phyloP scores from a whole-genome alignment of 2,797 vertebrate genomes.

The Falco rusticolus region DNA sequence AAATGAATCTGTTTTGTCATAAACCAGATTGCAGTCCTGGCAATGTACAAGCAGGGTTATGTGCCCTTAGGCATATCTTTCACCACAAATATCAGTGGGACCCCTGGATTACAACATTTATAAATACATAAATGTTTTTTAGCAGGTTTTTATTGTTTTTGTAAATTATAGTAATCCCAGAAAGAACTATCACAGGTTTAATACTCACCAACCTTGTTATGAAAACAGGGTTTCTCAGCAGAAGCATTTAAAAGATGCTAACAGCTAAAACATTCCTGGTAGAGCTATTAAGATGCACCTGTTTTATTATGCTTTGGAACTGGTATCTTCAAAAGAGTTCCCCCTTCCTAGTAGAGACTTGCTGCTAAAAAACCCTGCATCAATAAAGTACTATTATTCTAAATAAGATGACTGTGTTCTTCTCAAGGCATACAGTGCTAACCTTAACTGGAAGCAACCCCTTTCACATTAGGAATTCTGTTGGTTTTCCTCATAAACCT shows the following conservation, averaged over 20 bases:
- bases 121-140: conserved; percentile 94
- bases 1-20: conserved; percentile 95
- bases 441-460: neutral
- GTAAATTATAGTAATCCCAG: conserved; percentile 79
- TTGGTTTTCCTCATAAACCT: conserved; percentile 12
- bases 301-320: conserved; percentile 77
- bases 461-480: conserved; percentile 19
- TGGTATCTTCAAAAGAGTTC: conserved; percentile 59
- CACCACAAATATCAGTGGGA: conserved; percentile 91
- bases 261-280: conserved; percentile 78
- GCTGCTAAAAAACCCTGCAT: conserved; percentile 33
- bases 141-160: conserved; percentile 79
- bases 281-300: conserved; percentile 83
- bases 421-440: neutral
- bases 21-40: conserved; percentile 90
- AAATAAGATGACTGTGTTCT: neutral
- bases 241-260: conserved; percentile 80
- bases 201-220: conserved; percentile 81
- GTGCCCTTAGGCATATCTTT: conserved; percentile 90
- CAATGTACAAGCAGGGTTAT: conserved; percentile 82
- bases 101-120: conserved; percentile 90
- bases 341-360: conserved; percentile 28
- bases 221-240: conserved; percentile 81
- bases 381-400: conserved; percentile 23
- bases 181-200: conserved; percentile 80